Evolutionary conservation across 1,140 invertebrate genomes (phyloP).

Genomic region (Chironomus striatipennis): DNA sequence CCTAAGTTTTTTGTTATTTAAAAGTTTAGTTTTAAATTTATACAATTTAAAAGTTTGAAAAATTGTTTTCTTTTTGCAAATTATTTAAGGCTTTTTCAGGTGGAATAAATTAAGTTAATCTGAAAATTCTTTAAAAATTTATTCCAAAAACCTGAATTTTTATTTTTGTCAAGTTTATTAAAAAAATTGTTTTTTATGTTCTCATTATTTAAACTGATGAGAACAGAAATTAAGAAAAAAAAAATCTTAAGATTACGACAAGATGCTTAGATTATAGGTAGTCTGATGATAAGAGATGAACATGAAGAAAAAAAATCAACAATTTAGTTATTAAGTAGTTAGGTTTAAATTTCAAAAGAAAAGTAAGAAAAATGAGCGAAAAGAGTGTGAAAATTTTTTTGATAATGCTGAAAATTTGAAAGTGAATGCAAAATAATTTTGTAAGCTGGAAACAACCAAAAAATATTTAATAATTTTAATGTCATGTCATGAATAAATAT

Average conservation of each 20-base stretch:
- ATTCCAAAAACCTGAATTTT: not conserved
- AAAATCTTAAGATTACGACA: slow-evolving; percentile 14
- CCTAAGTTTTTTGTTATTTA: not conserved
- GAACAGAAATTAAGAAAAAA: not conserved
- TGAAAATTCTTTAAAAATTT: not conserved
- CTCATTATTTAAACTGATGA: too few species aligned
- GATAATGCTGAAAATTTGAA: not conserved
- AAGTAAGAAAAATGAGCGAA: not conserved
- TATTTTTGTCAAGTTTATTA: not conserved
- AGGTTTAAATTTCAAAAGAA: slow-evolving; percentile 22
- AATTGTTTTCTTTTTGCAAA: not conserved
- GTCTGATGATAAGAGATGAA: slow-evolving; percentile 4
- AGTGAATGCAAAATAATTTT: not conserved
- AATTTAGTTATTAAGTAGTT: slow-evolving; percentile 23
- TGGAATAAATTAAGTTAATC: too few species aligned
- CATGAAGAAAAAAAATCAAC: slow-evolving; percentile 18
- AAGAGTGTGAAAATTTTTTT: not conserved
- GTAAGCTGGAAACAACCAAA: not conserved
- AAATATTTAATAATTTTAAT: not conserved
- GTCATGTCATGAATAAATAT: not conserved
- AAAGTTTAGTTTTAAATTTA: not conserved
- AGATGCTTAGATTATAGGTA: slow-evolving; percentile 19
- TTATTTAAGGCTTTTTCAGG: not conserved
- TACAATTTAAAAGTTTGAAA: not conserved
- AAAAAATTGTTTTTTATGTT: too few species aligned